Evolutionary conservation across 2,888 invertebrate genomes (phyloP).

Genomic region (Melieria crassipennis): DNA sequence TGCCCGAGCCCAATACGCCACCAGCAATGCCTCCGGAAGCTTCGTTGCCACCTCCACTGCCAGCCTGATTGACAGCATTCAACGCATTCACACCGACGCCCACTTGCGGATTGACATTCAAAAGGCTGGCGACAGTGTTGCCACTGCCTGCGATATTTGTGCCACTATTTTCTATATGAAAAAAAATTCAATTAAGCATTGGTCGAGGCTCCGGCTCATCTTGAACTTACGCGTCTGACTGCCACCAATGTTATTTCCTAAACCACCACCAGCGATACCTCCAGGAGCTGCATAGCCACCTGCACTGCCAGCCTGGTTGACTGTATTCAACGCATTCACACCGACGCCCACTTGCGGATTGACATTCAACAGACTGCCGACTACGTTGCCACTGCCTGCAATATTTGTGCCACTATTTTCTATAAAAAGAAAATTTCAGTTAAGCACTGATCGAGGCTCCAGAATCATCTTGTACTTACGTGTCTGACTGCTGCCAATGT

Average conservation of each 20-base stretch:
- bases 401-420: conserved; percentile 16
- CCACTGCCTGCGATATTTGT: neutral
- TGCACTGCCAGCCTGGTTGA: neutral
- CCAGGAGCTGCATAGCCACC: neutral
- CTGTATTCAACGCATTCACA: conserved; percentile 29
- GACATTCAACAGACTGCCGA: conserved; percentile 3
- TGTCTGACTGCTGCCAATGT: neutral
- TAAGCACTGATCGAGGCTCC: no score
- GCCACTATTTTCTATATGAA: neutral
- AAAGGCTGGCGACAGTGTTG: neutral
- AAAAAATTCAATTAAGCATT: neutral
- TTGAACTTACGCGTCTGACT: conserved; percentile 11
- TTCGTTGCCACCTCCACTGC: neutral
- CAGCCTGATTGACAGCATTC: conserved; percentile 8
- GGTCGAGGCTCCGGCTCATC: no score
- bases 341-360: conserved; percentile 22
- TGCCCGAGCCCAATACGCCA: neutral
- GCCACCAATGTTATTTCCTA: conserved; percentile 7
- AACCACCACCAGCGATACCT: neutral
- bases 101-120: conserved; percentile 16
- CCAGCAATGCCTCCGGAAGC: neutral
- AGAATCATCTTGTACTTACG: conserved; percentile 1
- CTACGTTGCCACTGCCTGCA: conserved; percentile 28
- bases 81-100: conserved; percentile 10
- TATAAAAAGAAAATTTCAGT: neutral